A percentile compares a stretch with the other conserved stretches of the same genome.
Conservation (phyloP, 2,797 vertebrate genomes). For the Phylloscopus collybita region DNA sequence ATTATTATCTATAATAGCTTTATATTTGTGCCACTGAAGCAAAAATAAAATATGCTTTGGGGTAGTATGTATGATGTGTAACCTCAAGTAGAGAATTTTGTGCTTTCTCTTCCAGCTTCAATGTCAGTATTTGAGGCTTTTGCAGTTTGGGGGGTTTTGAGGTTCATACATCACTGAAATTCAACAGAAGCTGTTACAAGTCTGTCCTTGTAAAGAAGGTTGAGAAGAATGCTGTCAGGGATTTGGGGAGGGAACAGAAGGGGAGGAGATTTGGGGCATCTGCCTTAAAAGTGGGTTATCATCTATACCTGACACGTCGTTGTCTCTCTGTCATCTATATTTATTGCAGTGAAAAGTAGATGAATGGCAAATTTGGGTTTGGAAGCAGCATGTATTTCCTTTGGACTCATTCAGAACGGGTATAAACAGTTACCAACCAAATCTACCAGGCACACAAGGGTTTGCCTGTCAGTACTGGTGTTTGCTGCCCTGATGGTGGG, state of each 20-base stretch:
- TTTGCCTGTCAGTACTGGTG: neutral
- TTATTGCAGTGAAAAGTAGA: neutral
- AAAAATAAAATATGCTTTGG: neutral
- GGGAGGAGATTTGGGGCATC: neutral
- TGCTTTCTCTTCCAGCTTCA: neutral
- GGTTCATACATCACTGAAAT: neutral
- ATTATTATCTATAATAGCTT: neutral
- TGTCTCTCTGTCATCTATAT: neutral
- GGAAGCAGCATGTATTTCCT: neutral
- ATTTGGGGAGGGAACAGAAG: neutral
- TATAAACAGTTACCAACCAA: neutral
- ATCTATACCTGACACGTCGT: neutral
- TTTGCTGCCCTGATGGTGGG: neutral
- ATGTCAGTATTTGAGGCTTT: neutral
- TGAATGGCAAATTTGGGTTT: too few species aligned
- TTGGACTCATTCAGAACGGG: neutral
- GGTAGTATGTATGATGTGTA: neutral
- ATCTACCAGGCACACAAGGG: neutral
- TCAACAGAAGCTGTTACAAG: neutral
- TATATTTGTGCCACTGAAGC: neutral
- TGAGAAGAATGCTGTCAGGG: neutral
- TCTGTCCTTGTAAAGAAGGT: neutral
- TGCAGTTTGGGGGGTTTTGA: neutral
- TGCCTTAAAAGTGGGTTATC: conserved; percentile 1
- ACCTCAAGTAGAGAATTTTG: neutral